A percentile compares a stretch with the other conserved stretches of the same genome.
phyloP scores from a whole-genome alignment of 2,888 invertebrate genomes.

The Epicampocera succincta region DNA sequence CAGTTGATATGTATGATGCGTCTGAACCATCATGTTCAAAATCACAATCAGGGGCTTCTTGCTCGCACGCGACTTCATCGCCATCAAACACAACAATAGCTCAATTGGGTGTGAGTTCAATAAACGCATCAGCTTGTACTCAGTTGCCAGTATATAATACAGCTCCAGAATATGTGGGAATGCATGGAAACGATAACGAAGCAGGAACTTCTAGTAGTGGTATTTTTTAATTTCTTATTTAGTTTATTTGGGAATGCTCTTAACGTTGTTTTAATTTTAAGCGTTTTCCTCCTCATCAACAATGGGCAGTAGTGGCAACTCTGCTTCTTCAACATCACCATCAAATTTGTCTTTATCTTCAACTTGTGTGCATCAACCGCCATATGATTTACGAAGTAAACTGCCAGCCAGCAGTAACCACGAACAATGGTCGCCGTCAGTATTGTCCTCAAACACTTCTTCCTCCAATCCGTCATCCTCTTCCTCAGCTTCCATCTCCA shows the following conservation, averaged over 20 bases:
- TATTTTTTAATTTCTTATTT: constrained; percentile 3
- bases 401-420: constrained; percentile 80
- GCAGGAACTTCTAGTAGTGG: constrained; percentile 62
- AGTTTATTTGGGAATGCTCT: neutral
- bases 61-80: constrained; percentile 47
- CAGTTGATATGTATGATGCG: constrained; percentile 62
- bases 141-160: constrained; percentile 59
- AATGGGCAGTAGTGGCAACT: constrained; percentile 20
- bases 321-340: constrained; percentile 65
- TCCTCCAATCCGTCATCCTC: constrained; percentile 41
- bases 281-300: constrained; percentile 62
- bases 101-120: constrained; percentile 54
- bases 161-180: constrained; percentile 60
- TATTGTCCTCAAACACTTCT: constrained; percentile 82
- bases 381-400: constrained; percentile 94
- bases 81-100: constrained; percentile 51
- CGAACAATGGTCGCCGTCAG: constrained; percentile 78
- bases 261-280: constrained; percentile 23
- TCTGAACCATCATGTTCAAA: constrained; percentile 63
- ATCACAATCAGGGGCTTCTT: constrained; percentile 57
- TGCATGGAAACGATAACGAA: constrained; percentile 65
- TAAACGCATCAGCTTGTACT: constrained; percentile 39
- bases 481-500: constrained; percentile 54
- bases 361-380: constrained; percentile 88
- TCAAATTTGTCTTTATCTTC: constrained; percentile 72